phyloP scores from a whole-genome alignment of 2,797 vertebrate species.

The Epinephelus malabaricus region DNA sequence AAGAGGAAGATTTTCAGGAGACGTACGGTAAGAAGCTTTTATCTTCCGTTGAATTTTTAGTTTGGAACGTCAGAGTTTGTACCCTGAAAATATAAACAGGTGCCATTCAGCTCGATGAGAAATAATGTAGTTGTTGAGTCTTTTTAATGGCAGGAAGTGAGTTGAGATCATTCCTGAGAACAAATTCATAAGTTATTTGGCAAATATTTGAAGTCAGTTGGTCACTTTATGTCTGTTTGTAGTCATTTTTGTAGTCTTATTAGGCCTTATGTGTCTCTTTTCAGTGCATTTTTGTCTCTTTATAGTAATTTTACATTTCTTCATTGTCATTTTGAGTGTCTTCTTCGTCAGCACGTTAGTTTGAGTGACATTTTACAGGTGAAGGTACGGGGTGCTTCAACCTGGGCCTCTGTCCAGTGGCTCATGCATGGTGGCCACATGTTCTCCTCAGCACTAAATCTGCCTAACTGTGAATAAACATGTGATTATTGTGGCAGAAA shows the following conservation, averaged over 20 bases:
- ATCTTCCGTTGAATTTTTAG: not conserved
- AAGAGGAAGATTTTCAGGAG: constrained; percentile 25
- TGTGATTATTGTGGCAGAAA: not conserved
- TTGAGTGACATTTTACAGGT: no score
- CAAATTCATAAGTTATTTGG: not conserved
- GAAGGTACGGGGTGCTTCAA: no score
- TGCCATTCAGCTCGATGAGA: not conserved
- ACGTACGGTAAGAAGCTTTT: constrained; percentile 58
- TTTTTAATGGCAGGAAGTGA: not conserved
- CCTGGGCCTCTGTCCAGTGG: no score
- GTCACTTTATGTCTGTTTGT: no score
- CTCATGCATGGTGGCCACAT: not conserved
- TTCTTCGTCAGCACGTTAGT: no score
- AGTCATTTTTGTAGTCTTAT: no score
- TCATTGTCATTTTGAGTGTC: no score
- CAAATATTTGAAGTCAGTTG: not conserved
- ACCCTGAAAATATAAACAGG: not conserved
- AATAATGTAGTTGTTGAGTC: not conserved
- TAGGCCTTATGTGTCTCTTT: no score
- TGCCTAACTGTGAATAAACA: constrained; percentile 1
- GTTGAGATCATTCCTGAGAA: not conserved
- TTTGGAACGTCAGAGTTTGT: not conserved
- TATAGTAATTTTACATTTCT: no score
- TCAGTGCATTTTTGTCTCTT: no score
- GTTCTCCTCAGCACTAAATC: not conserved